Conservation (phyloP, 2,797 vertebrate genomes). For the Diceros bicornis region DNA sequence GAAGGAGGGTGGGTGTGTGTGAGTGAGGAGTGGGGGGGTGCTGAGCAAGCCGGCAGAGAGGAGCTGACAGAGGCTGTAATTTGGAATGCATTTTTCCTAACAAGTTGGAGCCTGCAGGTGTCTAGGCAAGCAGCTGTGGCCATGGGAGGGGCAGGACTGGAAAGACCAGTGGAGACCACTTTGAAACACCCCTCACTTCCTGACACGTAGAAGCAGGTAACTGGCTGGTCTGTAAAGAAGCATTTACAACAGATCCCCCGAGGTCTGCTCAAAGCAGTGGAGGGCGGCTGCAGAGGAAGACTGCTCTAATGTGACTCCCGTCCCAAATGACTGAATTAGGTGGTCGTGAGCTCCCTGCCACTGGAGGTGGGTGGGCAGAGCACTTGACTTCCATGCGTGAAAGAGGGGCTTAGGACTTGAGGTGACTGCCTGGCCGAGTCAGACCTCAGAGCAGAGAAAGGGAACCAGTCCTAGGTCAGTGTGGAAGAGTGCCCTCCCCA, state of each 20-base stretch:
- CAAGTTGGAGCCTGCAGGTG: constrained; percentile 80
- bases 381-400: background rate
- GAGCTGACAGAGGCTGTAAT: constrained; percentile 75
- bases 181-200: background rate
- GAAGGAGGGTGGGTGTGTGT: background rate
- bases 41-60: background rate
- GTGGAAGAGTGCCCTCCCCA: background rate
- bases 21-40: background rate
- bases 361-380: background rate
- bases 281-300: background rate
- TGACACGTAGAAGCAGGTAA: background rate
- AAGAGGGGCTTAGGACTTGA: background rate
- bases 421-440: background rate
- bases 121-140: constrained; percentile 77
- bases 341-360: background rate
- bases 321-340: background rate
- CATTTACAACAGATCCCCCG: background rate
- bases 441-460: background rate
- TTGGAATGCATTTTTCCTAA: constrained; percentile 73
- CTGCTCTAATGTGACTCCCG: background rate
- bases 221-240: constrained; percentile 39
- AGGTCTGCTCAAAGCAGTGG: background rate
- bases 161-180: constrained; percentile 76
- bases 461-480: background rate
- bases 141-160: constrained; percentile 64